Percentiles rank a stretch among this genome's conserved stretches.
Evolutionary conservation across 2,797 vertebrate genomes (phyloP).

Genomic region (Pipistrellus nathusii): DNA sequence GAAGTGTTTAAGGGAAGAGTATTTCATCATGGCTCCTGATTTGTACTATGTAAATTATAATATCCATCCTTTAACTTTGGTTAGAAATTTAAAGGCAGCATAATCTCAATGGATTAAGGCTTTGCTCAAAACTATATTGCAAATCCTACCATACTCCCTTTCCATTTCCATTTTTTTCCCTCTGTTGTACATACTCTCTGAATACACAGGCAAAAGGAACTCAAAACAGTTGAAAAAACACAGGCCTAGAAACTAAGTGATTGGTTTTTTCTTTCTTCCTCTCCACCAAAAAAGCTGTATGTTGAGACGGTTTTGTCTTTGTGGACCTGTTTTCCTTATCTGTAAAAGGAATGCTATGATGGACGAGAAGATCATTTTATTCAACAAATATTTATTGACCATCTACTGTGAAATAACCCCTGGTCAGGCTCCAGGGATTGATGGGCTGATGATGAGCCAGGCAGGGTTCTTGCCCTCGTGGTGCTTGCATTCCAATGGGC

Average conservation of each 20-base stretch:
- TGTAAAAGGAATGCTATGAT: neutral
- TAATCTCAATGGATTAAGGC: slow-evolving; percentile 31
- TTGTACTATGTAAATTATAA: neutral
- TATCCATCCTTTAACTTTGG: neutral
- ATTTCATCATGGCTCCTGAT: neutral
- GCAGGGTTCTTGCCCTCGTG: neutral
- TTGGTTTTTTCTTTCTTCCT: neutral
- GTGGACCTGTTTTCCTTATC: neutral
- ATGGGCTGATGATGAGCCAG: neutral
- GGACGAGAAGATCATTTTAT: neutral
- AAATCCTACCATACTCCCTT: neutral
- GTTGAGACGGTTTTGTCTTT: neutral
- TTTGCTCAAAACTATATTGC: slow-evolving; percentile 2
- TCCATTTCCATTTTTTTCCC: neutral
- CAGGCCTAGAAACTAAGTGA: neutral
- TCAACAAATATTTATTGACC: neutral
- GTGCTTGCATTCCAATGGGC: neutral
- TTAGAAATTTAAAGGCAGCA: slow-evolving; percentile 48
- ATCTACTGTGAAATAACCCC: neutral
- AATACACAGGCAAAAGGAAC: neutral
- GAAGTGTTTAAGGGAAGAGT: neutral
- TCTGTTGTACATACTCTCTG: neutral
- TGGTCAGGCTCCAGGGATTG: neutral
- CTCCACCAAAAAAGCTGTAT: neutral
- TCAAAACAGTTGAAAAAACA: neutral